A percentile compares a stretch with the other conserved stretches of the same genome.
Evolutionary conservation across 2,888 invertebrate species (phyloP).

Genomic region (Clivina fossor): DNA sequence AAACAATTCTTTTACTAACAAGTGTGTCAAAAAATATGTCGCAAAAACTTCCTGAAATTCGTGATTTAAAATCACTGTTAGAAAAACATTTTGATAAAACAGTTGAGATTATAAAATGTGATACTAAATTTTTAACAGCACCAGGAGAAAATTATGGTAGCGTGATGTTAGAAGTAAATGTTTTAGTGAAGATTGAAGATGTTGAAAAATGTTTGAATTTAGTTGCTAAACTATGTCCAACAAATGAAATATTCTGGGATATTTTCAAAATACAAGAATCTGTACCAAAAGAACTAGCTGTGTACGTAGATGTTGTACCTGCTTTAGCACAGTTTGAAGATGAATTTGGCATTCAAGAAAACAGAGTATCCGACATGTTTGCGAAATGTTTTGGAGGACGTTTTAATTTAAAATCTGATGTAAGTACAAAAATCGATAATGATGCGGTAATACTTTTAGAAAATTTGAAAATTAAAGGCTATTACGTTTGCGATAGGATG

Average conservation of each 20-base stretch:
- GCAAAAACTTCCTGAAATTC: slow-evolving; percentile 23
- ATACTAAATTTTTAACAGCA: slow-evolving; percentile 49
- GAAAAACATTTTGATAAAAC: slow-evolving; percentile 43
- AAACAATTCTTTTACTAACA: no score
- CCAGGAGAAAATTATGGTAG: slow-evolving; percentile 60
- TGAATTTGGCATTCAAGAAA: slow-evolving; percentile 52
- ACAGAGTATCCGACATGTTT: slow-evolving; percentile 53
- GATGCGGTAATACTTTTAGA: slow-evolving; percentile 62
- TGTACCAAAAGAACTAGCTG: slow-evolving; percentile 59
- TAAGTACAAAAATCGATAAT: slow-evolving; percentile 55
- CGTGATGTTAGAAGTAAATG: slow-evolving; percentile 50
- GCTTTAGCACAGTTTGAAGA: slow-evolving; percentile 55
- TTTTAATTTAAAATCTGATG: slow-evolving; percentile 49
- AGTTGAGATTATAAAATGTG: slow-evolving; percentile 45
- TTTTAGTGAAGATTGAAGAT: slow-evolving; percentile 40
- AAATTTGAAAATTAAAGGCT: slow-evolving; percentile 56
- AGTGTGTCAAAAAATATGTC: no score
- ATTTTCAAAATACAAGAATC: slow-evolving; percentile 60
- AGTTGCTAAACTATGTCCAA: slow-evolving; percentile 56
- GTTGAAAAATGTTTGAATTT: slow-evolving; percentile 47
- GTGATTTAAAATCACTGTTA: slow-evolving; percentile 45
- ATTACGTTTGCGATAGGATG: slow-evolving; percentile 56
- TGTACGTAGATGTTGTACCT: slow-evolving; percentile 58
- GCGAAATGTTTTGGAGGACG: slow-evolving; percentile 60
- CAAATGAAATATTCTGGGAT: slow-evolving; percentile 52